Conservation (phyloP, 2,888 invertebrate species). For the Galeopsomyia nigrocyanea region DNA sequence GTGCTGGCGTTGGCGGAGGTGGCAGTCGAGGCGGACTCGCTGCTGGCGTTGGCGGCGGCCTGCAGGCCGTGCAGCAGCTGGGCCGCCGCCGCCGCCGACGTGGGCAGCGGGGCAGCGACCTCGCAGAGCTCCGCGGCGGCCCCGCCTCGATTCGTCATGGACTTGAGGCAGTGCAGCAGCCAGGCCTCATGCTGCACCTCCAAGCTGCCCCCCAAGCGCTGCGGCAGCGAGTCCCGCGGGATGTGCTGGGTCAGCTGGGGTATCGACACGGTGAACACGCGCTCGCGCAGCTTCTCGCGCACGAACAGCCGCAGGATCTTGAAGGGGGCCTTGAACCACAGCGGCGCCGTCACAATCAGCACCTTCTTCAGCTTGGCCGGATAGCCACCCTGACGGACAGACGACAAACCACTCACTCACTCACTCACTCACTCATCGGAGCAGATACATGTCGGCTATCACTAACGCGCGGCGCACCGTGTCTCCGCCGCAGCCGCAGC, state of each 20-base stretch:
- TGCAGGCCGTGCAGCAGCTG: not conserved
- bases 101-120: slow-evolving; percentile 51
- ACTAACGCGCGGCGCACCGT: not conserved
- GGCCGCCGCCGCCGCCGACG: not conserved
- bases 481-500: not conserved
- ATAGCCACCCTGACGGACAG: slow-evolving; percentile 86
- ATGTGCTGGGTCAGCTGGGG: slow-evolving; percentile 92
- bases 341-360: slow-evolving; percentile 94
- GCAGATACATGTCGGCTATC: too few species aligned
- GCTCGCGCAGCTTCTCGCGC: slow-evolving; percentile 93
- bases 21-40: too few species aligned
- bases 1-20: slow-evolving; percentile 1
- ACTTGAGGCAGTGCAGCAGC: slow-evolving; percentile 82
- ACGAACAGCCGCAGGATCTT: slow-evolving; percentile 95
- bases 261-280: slow-evolving; percentile 94
- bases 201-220: slow-evolving; percentile 89
- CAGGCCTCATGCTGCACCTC: slow-evolving; percentile 92
- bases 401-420: too few species aligned
- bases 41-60: not conserved
- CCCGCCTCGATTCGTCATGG: slow-evolving; percentile 85
- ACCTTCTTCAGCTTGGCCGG: slow-evolving; percentile 98
- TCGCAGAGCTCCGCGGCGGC: slow-evolving; percentile 67
- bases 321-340: slow-evolving; percentile 99
- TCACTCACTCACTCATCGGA: too few species aligned
- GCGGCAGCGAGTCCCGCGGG: slow-evolving; percentile 89